Evolutionary conservation across 2,888 invertebrate species (phyloP), one percentile per base, ranked within the genome.

Genomic region (Acronicta aceris): DNA sequence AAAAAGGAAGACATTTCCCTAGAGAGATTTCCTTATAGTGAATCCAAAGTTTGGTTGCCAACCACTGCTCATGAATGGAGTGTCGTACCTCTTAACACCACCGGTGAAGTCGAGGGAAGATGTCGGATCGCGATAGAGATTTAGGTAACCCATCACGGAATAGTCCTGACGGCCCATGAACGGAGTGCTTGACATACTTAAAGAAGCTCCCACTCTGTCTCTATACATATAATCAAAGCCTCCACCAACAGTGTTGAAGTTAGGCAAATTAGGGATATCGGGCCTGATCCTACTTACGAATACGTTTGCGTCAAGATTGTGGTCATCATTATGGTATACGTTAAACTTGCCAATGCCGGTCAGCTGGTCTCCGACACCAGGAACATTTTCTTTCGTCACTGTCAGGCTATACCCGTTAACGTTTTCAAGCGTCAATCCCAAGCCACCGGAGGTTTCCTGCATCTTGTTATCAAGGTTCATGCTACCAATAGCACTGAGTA

Each of bases 91-190:
- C 16, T 53, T 75, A 25, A 36, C 21, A 4, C 45, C 68, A 21
- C 58, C 68, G 1, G n/a, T 8, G 2, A 73, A 62, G 25, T 61
- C 62, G 0, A 67, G 4, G 9, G 60, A 51, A 7, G 43, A 38
- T 4, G 47, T 49, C 0, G 57, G 73, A 12, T 17, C 17, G 13
- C 4, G 49, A 69, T 64, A 82, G 9, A 82, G 12, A 27, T 67
- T 70, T 13, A 61, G 25, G 41, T 59, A 56, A 2, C 57, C 57
- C 56, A 74, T 60, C 10, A 55, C 60, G 1, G 77, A 79, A 55
- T 79, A 79, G 59, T 81, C 80, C 7, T 70, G 78, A 10, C 74
- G 78, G 6, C 76, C 36, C 5, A 79, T 10, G 53, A 72, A 72
- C 0, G 79, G 77, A 0, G 81, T 81, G 7, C 43, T 55, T 0